A percentile compares a stretch with the other conserved stretches of the same genome.
These are phyloP conservation scores for Taphrorychus bicolor DNA, from an alignment of 2,888 invertebrate genomes.

Conservation along the genomic window DNA sequence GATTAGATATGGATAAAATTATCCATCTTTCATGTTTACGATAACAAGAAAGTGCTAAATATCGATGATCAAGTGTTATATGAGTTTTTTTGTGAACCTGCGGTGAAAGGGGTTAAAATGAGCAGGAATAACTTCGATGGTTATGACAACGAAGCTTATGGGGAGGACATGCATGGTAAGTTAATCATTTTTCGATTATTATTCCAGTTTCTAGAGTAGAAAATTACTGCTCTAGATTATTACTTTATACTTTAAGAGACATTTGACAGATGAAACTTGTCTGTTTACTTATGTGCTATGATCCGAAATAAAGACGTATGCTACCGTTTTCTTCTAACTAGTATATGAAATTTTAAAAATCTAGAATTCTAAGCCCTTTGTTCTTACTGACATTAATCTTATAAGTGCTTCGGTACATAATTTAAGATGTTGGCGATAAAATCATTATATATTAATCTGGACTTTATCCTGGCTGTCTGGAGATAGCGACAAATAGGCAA, in stretches of 20 bases:
- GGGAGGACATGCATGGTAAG: slow-evolving; percentile 25
- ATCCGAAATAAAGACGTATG: too few relatives aligned
- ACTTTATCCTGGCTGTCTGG: too few relatives aligned
- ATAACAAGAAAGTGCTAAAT: not conserved
- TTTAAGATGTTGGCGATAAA: not conserved
- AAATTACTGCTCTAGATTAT: too few relatives aligned
- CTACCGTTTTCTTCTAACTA: too few relatives aligned
- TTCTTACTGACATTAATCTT: not conserved
- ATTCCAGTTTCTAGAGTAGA: too few relatives aligned
- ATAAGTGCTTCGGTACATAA: not conserved
- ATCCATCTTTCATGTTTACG: slow-evolving; percentile 18
- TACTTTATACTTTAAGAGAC: too few relatives aligned
- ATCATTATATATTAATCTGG: too few relatives aligned
- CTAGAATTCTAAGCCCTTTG: not conserved
- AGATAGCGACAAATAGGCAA: too few relatives aligned
- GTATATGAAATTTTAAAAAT: too few relatives aligned
- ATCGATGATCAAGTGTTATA: not conserved
- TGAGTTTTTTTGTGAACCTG: not conserved
- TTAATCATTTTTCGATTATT: not conserved
- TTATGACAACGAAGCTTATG: slow-evolving; percentile 10
- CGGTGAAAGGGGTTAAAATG: not conserved
- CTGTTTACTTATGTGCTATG: too few relatives aligned
- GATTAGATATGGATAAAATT: slow-evolving; percentile 37
- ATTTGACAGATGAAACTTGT: too few relatives aligned
- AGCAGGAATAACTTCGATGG: slow-evolving; percentile 4